Evolutionary conservation across 2,113 vertebrate species (phyloP), one percentile per base, ranked within the genome.

Genomic region (Ciconia maguari): DNA sequence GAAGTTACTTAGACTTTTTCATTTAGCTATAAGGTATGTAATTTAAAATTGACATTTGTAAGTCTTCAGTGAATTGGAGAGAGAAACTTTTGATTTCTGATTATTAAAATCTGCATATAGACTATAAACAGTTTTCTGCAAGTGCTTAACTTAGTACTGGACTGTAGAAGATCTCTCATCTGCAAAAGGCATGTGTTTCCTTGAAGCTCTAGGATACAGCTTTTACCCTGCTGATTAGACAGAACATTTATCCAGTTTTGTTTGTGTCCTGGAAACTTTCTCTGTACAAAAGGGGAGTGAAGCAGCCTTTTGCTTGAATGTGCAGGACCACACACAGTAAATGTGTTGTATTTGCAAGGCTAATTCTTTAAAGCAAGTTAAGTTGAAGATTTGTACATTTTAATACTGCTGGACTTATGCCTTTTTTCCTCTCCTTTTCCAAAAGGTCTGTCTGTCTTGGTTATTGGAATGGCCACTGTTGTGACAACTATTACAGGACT

Each of bases 401-500:
- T 60, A 65, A 9, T 85, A 46, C 13, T 51, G 12, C 26, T 34
- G 18, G 10, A 22, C 32, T 92, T 94, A 83, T 2, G 34, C 32
- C 69, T 72, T 48, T 84, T 49, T 44, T 26, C 29, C 3, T 38
- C 15, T 62, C 61, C 36, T 82, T 68, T 96, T 51, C 65, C 48
- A 42, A 69, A 94, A 99, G 99, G 98, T 95, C 97, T 99, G 13
- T 96, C 99, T 83, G 98, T 99, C 55, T 41, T 99, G 57, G 99
- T 99, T 32, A 98, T 99, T 60, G 74, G 80, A 71, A 99, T 99
- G 99, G 99, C 99, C 13, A 99, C 99, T 16, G 98, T 99, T 44
- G 99, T 99, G 94, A 99, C 99, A 12, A 99, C 99, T 74, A 99
- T 99, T 96, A 99, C 99, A 16, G 99, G 99, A 96, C 96, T 99